These are phyloP conservation scores for Temnopleurus reevesii DNA, from an alignment of 53 echinoderm and acorn worm genomes.

Conservation along the genomic window DNA sequence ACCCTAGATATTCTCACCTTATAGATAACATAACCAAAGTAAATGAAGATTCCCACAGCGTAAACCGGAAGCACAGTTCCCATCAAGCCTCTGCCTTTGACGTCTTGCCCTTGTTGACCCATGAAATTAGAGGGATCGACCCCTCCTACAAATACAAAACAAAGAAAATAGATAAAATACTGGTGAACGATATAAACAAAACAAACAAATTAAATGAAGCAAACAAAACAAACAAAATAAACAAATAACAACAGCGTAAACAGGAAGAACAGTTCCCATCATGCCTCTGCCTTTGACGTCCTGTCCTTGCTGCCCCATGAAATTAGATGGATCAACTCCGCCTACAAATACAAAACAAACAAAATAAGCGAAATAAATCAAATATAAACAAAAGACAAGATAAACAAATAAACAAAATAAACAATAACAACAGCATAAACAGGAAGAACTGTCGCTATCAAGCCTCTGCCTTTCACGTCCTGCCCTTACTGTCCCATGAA, in stretches of 20 bases:
- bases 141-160: background rate
- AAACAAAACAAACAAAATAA: background rate
- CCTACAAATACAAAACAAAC: background rate
- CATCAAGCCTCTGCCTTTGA: constrained; percentile 76
- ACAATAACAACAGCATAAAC: background rate
- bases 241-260: constrained; percentile 66
- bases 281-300: constrained; percentile 72
- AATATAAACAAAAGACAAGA: background rate
- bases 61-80: constrained; percentile 96
- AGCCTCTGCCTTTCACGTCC: no score
- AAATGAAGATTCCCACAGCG: constrained; percentile 86
- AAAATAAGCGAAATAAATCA: background rate
- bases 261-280: constrained; percentile 93
- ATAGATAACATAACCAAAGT: constrained; percentile 95
- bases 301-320: constrained; percentile 72
- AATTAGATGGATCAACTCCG: constrained; percentile 33
- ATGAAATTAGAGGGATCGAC: constrained; percentile 57
- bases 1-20: constrained; percentile 76
- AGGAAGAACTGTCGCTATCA: background rate
- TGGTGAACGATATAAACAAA: background rate
- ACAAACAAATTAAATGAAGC: background rate
- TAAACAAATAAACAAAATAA: background rate
- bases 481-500: no score
- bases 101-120: constrained; percentile 72
- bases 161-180: background rate